phyloP scores from a whole-genome alignment of 1,140 invertebrate species.

The Polypedilum vanderplanki region DNA sequence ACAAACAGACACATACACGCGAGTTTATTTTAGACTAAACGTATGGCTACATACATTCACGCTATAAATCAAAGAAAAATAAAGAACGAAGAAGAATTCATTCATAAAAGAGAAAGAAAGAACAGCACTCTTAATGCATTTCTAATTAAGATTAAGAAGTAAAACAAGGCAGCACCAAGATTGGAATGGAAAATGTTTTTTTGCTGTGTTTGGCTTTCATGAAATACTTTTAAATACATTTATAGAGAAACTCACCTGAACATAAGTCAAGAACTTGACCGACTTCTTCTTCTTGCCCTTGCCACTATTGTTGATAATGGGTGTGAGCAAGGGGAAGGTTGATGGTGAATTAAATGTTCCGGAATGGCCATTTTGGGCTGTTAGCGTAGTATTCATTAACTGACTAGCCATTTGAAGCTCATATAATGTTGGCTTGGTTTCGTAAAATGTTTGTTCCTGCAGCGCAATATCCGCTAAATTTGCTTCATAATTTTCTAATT shows the following conservation, averaged over 20 bases:
- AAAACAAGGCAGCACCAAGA: not conserved
- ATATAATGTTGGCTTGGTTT: constrained; percentile 12
- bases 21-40: not conserved
- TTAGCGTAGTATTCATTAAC: not conserved
- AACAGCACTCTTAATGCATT: constrained; percentile 18
- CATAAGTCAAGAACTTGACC: constrained; percentile 27
- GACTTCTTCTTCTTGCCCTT: constrained; percentile 20
- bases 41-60: constrained; percentile 4
- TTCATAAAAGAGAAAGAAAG: not conserved
- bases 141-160: constrained; percentile 27
- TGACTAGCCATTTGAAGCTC: constrained; percentile 23
- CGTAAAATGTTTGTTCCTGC: constrained; percentile 26
- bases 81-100: constrained; percentile 8
- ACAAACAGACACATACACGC: not conserved
- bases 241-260: constrained; percentile 7
- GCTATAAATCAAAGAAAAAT: not conserved
- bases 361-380: constrained; percentile 15
- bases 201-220: not conserved
- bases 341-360: constrained; percentile 2
- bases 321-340: not conserved
- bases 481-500: constrained; percentile 26
- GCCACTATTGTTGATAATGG: constrained; percentile 4
- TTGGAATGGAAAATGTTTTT: constrained; percentile 8
- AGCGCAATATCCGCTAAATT: constrained; percentile 25
- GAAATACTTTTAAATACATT: not conserved